Evolutionary conservation across 2,888 invertebrate genomes (phyloP), one percentile per base, ranked within the genome.

Genomic region (Urechis unicinctus): DNA sequence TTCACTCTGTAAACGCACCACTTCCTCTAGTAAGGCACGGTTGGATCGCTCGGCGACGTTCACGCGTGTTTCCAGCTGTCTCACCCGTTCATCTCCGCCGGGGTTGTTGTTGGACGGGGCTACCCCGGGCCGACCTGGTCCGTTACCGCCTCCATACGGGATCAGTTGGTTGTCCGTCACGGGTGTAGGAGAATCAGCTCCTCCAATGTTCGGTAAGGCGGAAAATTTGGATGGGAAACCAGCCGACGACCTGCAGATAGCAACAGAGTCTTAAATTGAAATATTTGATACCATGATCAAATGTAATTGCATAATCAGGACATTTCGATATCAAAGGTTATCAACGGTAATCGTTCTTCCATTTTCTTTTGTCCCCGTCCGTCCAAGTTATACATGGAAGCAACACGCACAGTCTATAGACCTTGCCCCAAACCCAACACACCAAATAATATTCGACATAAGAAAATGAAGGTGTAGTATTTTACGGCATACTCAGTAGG

Each of bases 1-100:
- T 48, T 77, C 77, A 57, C 65, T 68, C 58, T 77, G 77, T 31
- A 77, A 62, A 21, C 75, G 64, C 17, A 77, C 66, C 30, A 77
- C 75, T 60, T 78, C 77, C 57, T 77, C 77, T 26, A 78, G 62
- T 2, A 78, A 64, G 17, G 76, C 72, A n/a, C 77, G 61, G 63
- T 77, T 77, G 4, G 76, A 76, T 60, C 74, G 74, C 59, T 78
- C 78, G 0, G 77, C 67, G 28, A 74, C 70, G 13, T 65, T 66
- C 1, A 78, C 60, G 2, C 77, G 66, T 50, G 70, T 69, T 61
- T 78, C 78, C 50, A 77, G 55, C 53, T 70, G 44, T n/a, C 41
- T 48, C 3, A 41, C 36, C 13, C 42, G 41, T 36, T 36, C 36
- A 17, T 17, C 17, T 36, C 17, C 36, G 9, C 9, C 9, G 9